These are phyloP conservation scores for Lophotriccus pileatus DNA, from an alignment of 2,797 vertebrate species.

Conservation along the genomic window DNA sequence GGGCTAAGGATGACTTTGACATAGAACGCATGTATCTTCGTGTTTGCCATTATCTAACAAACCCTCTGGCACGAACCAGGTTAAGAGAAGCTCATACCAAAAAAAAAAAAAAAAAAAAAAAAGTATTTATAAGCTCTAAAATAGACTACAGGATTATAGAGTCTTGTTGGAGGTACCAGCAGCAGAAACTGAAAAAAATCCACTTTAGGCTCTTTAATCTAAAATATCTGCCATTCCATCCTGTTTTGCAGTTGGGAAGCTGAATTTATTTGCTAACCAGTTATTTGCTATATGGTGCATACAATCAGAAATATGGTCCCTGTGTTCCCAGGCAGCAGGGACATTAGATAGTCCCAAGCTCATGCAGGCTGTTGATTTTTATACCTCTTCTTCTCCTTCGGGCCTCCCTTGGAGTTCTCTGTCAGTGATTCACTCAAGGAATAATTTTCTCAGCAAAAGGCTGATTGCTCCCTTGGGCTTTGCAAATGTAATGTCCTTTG, in stretches of 20 bases:
- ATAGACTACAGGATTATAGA: background rate
- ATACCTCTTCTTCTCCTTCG: background rate
- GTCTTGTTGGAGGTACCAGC: background rate
- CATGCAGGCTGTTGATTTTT: background rate
- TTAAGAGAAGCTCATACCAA: background rate
- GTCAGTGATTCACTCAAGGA: background rate
- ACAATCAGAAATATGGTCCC: background rate
- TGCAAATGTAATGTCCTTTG: background rate
- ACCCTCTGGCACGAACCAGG: background rate
- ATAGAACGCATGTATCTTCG: background rate
- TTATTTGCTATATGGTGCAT: background rate
- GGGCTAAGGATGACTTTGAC: fast-evolving
- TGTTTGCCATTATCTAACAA: background rate
- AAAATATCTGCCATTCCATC: background rate
- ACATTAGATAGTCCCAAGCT: background rate
- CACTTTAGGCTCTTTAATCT: background rate
- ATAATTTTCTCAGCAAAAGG: background rate
- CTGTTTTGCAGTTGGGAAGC: background rate
- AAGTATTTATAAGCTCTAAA: background rate
- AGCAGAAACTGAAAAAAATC: background rate
- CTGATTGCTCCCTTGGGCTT: background rate
- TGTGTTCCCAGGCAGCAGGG: background rate
- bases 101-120: background rate
- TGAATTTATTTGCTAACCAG: background rate
- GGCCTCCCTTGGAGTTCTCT: background rate